Base-by-base conservation (phyloP, 64 coral and sea anemone species). In the Trachythela sp. region DNA sequence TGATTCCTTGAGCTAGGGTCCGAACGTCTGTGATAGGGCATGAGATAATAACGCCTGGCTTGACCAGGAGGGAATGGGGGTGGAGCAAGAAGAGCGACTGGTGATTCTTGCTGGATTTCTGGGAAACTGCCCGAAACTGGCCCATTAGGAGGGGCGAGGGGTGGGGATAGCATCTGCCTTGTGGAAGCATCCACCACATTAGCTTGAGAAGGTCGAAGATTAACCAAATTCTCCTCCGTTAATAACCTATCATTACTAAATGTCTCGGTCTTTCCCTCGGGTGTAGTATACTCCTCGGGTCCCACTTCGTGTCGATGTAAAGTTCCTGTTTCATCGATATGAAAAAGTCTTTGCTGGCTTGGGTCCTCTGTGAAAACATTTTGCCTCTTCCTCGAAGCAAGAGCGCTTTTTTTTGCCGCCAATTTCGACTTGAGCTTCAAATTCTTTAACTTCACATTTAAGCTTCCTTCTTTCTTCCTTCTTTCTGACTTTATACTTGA, bases 281-380 rank as follows among this genome's bases (percentile, higher is more conserved):
- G 75, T 17, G 75, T 80, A 10, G 7, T 36, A 39, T 37, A 80
- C 20, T 80, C 75, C 30, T 80, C 75, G 4, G 75, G 75, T 9
- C 75, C 75, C 20, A 80, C 75, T 35, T 80, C 75, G 35, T 80
- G 75, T 80, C 75, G 75, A 39, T 80, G 75, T 80, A 80, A 18
- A 10, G 75, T 80, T 4, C 75, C 75, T 29, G 75, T 80, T 37
- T 80, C 75, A 36, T 80, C 75, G 33, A 80, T 17, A 30, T 80
- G 75, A 1, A 80, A 80, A 11, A 80, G 75, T 37, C 75, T 36
- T 35, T 80, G 75, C 4, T 80, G 32, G 30, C 75, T 80, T 39
- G 75, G 75, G 35, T 80, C 30, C 2, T 0, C 33, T 15, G 31
- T 39, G 30, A 80, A 10, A 2, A 80, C 75, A 39, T 80, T 80